Percentiles rank a stretch among this genome's conserved stretches.
Conservation (phyloP, 2,888 invertebrate species). For the Philaethria dido region DNA sequence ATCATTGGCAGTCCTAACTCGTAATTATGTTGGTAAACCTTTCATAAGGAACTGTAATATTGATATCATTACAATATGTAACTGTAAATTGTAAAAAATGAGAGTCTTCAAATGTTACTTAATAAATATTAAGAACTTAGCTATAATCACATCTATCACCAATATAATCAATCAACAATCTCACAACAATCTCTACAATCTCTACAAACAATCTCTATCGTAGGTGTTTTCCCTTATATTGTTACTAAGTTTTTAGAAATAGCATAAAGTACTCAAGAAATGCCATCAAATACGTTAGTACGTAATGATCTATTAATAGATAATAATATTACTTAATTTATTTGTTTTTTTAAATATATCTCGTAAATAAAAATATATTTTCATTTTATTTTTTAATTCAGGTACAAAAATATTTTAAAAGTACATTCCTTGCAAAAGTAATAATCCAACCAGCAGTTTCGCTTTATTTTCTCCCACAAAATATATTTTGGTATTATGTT, state of each 20-base stretch:
- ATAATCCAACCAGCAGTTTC: conserved; percentile 33
- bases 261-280: neutral
- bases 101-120: too few relatives aligned
- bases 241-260: too few relatives aligned
- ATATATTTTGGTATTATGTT: conserved; percentile 39
- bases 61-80: neutral
- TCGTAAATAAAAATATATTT: neutral
- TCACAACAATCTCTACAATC: too few relatives aligned
- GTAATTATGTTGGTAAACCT: conserved; percentile 66
- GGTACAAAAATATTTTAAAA: neutral
- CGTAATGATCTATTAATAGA: neutral
- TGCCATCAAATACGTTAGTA: neutral
- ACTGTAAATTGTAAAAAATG: neutral
- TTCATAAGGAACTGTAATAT: conserved; percentile 52
- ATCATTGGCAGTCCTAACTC: conserved; percentile 59
- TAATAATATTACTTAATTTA: neutral
- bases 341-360: neutral
- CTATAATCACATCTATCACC: too few relatives aligned
- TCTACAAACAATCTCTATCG: too few relatives aligned
- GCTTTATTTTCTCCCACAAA: conserved; percentile 38
- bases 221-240: too few relatives aligned
- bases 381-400: neutral
- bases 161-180: too few relatives aligned
- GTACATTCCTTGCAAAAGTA: conserved; percentile 16
- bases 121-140: too few relatives aligned